phyloP scores from a whole-genome alignment of 2,113 vertebrate genomes.

The Clarias magur region DNA sequence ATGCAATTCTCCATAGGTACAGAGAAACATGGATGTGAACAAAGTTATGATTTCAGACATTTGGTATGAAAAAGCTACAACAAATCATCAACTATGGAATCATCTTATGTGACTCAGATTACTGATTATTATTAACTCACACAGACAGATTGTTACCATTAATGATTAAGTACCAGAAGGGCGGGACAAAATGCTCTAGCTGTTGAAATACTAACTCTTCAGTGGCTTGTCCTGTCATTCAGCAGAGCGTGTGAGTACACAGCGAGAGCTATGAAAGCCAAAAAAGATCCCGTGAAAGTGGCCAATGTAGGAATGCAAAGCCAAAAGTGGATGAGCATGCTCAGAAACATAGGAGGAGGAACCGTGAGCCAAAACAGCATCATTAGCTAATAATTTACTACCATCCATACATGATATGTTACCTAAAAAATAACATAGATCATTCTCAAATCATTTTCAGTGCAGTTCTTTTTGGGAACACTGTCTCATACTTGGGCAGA shows the following conservation, averaged over 20 bases:
- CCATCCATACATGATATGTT: neutral
- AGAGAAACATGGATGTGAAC: neutral
- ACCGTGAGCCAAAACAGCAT: neutral
- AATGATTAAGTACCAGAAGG: neutral
- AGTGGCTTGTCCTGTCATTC: slow-evolving; percentile 52
- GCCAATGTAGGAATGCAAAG: neutral
- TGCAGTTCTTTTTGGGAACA: neutral
- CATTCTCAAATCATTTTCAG: neutral
- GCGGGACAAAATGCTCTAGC: slow-evolving; percentile 42
- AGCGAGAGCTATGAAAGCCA: slow-evolving; percentile 47
- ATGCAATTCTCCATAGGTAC: neutral
- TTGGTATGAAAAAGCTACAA: neutral
- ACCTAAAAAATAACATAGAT: neutral
- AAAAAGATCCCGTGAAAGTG: slow-evolving; percentile 42
- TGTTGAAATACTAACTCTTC: slow-evolving; percentile 17
- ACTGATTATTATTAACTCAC: neutral
- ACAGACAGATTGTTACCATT: neutral
- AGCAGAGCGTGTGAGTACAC: slow-evolving; percentile 61
- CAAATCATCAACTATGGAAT: neutral
- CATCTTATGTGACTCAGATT: neutral
- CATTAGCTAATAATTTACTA: neutral
- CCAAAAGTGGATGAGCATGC: neutral
- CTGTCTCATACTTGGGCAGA: neutral
- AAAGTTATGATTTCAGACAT: neutral
- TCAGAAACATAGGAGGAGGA: neutral